These are phyloP conservation scores for Coendou prehensilis DNA, from an alignment of 2,797 vertebrate genomes.

Conservation along the genomic window DNA sequence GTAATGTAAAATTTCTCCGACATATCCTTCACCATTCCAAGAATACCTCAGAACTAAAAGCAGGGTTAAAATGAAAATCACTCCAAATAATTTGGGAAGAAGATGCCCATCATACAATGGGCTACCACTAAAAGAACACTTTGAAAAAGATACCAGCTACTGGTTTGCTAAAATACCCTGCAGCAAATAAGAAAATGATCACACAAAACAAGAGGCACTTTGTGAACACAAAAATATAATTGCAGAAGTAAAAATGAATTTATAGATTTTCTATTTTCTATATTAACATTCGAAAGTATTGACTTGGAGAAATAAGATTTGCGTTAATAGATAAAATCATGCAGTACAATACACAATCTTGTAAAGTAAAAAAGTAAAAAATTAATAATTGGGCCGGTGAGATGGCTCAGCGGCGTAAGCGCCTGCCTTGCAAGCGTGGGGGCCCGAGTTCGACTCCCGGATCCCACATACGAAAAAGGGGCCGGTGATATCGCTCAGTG, in stretches of 20 bases:
- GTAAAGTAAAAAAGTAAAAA: neutral
- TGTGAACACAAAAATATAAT: neutral
- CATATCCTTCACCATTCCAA: neutral
- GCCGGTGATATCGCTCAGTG: too few relatives aligned
- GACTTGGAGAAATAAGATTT: neutral
- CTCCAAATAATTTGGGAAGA: neutral
- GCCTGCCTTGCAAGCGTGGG: too few relatives aligned
- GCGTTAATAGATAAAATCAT: neutral
- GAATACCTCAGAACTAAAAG: slow-evolving; percentile 13
- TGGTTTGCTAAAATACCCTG: neutral
- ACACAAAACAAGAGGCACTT: neutral
- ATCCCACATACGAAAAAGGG: too few relatives aligned
- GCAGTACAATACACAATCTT: neutral
- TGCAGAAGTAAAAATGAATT: slow-evolving; percentile 11
- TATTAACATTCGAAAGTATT: neutral
- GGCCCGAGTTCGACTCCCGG: too few relatives aligned
- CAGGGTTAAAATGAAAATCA: neutral
- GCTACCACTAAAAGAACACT: neutral
- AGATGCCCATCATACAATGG: neutral
- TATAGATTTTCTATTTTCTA: neutral
- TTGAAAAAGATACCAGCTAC: neutral
- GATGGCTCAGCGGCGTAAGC: too few relatives aligned
- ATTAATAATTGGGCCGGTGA: slow-evolving; percentile 26
- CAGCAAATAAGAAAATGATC: neutral
- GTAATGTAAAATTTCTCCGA: neutral